Percentiles rank a stretch among this genome's conserved stretches.
Conservation (phyloP, 2,113 vertebrate genomes). For the Sinocyclocheilus grahami region DNA sequence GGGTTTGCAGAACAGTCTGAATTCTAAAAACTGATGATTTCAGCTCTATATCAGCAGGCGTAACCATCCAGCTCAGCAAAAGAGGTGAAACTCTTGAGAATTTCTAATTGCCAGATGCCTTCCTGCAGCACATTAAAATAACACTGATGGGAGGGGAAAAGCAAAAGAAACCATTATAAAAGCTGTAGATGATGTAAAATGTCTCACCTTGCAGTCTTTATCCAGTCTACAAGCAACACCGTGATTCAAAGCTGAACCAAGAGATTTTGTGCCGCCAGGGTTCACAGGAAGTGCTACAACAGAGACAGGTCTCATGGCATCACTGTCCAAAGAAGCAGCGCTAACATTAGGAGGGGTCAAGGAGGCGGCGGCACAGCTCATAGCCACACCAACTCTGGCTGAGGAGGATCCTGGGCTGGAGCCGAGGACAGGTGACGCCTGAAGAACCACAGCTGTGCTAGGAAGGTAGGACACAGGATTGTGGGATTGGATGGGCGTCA, state of each 20-base stretch:
- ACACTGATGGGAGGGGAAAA: neutral
- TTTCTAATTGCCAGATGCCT: neutral
- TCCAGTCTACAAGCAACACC: conserved; percentile 79
- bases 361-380: conserved; percentile 83
- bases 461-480: conserved; percentile 76
- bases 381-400: conserved; percentile 70
- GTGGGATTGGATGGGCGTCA: conserved; percentile 89
- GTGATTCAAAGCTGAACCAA: conserved; percentile 70
- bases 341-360: conserved; percentile 79
- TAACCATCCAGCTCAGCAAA: conserved; percentile 1
- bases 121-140: neutral
- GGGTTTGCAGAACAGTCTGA: neutral
- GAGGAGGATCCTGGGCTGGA: conserved; percentile 69
- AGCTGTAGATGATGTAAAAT: neutral
- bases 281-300: conserved; percentile 68
- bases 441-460: conserved; percentile 77
- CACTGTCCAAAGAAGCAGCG: conserved; percentile 82
- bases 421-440: conserved; percentile 59
- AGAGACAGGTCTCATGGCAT: conserved; percentile 72
- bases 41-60: conserved; percentile 3
- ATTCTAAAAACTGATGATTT: neutral
- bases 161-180: neutral
- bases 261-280: conserved; percentile 72
- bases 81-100: neutral
- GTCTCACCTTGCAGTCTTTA: conserved; percentile 89